Conservation (phyloP, 2,113 vertebrate genomes). For the Corvus cornix region DNA sequence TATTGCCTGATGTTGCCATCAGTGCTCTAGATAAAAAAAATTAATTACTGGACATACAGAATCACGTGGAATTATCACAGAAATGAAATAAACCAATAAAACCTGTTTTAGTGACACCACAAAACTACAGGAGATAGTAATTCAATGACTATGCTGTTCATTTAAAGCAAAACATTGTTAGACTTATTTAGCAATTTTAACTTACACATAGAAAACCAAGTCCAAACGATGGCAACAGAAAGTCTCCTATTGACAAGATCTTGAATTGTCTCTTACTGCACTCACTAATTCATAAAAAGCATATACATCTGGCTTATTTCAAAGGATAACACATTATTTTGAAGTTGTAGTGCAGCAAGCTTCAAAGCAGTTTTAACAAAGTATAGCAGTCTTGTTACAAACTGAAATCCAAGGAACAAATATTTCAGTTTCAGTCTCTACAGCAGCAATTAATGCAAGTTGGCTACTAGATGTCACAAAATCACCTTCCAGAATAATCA, state of each 20-base stretch:
- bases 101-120: constrained; percentile 36
- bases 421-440: constrained; percentile 48
- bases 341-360: constrained; percentile 41
- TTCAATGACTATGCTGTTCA: constrained; percentile 46
- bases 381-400: neutral
- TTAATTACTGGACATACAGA: constrained; percentile 8
- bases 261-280: constrained; percentile 53
- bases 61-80: neutral
- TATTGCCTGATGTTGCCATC: constrained; percentile 21
- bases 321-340: constrained; percentile 32
- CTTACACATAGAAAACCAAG: constrained; percentile 31
- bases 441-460: constrained; percentile 49
- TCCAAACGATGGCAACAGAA: constrained; percentile 43
- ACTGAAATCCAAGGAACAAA: constrained; percentile 25
- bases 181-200: constrained; percentile 41
- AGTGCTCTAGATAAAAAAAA: constrained; percentile 25
- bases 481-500: constrained; percentile 46
- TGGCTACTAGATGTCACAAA: constrained; percentile 36
- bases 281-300: constrained; percentile 56
- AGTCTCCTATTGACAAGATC: constrained; percentile 36
- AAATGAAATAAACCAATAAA: constrained; percentile 28
- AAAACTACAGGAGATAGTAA: constrained; percentile 33
- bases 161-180: constrained; percentile 51
- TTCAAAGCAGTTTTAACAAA: constrained; percentile 11
- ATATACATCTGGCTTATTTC: constrained; percentile 34